Evolutionary conservation across 2,113 vertebrate species (phyloP).

Genomic region (Saccopteryx leptura): DNA sequence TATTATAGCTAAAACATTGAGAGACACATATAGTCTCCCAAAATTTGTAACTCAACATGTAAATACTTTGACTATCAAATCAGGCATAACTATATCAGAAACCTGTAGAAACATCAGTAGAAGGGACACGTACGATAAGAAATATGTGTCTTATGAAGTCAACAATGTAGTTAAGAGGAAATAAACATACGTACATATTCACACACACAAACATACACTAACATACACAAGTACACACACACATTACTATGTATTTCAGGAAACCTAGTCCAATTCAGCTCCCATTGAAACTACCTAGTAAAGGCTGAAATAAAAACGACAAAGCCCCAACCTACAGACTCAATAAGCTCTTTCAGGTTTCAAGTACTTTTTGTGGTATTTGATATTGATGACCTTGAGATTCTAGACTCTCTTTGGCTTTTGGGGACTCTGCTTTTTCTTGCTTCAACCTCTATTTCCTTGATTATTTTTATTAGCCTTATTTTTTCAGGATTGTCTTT

Average conservation of each 20-base stretch:
- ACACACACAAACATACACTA: too few species aligned
- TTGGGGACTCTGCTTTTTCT: not conserved
- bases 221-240: not conserved
- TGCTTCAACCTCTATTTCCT: not conserved
- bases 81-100: not conserved
- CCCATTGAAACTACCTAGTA: not conserved
- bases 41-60: not conserved
- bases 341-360: not conserved
- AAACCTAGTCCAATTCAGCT: not conserved
- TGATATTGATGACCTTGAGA: not conserved
- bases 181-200: not conserved
- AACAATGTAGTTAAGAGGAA: not conserved
- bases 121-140: not conserved
- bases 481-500: not conserved
- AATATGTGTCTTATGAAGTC: not conserved
- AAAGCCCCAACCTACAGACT: not conserved
- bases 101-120: not conserved
- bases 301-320: not conserved
- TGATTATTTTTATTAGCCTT: not conserved
- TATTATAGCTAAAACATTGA: conserved; percentile 18
- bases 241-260: not conserved
- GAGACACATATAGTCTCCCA: not conserved
- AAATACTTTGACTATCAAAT: not conserved
- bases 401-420: not conserved
- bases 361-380: not conserved